A percentile compares a stretch with the other conserved stretches of the same genome.
These are phyloP conservation scores for Cassiopea xamachana DNA, from an alignment of 30 jellyfish, hydroid and myxozoan species.

Conservation along the genomic window DNA sequence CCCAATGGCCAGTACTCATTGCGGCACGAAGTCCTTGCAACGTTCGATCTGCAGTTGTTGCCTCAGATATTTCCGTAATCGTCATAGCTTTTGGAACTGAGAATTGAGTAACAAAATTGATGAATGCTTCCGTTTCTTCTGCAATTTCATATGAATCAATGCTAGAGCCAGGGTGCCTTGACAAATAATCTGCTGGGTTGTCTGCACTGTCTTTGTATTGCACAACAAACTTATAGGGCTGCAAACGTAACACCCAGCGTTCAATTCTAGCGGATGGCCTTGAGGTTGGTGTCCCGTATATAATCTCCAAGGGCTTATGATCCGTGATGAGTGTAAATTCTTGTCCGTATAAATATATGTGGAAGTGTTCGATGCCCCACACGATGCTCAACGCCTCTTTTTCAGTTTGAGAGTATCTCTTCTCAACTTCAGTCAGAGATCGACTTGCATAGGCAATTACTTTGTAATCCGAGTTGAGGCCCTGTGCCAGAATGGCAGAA, in stretches of 20 bases:
- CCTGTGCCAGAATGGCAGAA: constrained; percentile 36
- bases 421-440: constrained; percentile 14
- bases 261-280: too few relatives aligned
- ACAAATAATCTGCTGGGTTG: constrained; percentile 42
- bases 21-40: constrained; percentile 18
- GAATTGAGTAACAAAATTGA: not conserved
- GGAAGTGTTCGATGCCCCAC: constrained; percentile 37
- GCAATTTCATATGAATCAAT: not conserved
- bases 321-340: constrained; percentile 31
- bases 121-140: not conserved
- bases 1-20: constrained; percentile 9
- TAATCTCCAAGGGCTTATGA: constrained; percentile 53
- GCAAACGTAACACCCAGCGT: too few relatives aligned
- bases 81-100: constrained; percentile 25
- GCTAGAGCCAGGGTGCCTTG: constrained; percentile 8
- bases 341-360: constrained; percentile 16
- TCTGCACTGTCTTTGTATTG: constrained; percentile 19
- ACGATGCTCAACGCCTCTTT: constrained; percentile 43
- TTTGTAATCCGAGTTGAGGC: not conserved
- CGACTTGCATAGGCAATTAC: constrained; percentile 38
- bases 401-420: constrained; percentile 44
- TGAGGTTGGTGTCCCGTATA: not conserved
- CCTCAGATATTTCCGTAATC: constrained; percentile 4
- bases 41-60: not conserved
- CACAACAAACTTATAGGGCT: not conserved